Conservation (phyloP, 2,113 vertebrate species). For the Ploceus nigricollis region DNA sequence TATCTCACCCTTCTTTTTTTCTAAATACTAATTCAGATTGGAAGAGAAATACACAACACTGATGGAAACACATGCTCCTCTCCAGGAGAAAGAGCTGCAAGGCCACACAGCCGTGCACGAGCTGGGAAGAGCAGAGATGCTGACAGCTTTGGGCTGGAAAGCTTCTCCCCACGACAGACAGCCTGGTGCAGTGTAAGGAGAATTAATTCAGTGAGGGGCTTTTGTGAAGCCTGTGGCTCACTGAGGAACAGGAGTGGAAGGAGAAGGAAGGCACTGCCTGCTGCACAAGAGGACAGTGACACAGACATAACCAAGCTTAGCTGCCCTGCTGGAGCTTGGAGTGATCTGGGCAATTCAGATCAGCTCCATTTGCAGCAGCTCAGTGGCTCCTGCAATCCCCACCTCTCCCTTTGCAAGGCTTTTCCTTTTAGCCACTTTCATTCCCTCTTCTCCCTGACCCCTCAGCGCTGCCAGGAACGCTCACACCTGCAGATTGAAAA, state of each 20-base stretch:
- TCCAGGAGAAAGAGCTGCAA: background rate
- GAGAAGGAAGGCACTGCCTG: background rate
- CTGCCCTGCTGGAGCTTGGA: background rate
- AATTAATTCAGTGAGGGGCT: background rate
- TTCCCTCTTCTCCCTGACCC: background rate
- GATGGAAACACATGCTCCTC: accelerated
- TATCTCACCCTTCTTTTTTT: background rate
- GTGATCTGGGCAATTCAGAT: background rate
- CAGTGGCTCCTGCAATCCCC: background rate
- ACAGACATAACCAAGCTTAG: background rate
- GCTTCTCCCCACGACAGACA: background rate
- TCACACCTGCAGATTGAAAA: background rate
- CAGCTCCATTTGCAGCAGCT: background rate
- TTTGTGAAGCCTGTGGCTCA: background rate
- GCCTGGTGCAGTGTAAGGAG: background rate
- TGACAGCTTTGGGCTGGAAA: background rate
- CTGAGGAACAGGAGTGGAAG: background rate
- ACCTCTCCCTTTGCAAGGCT: background rate
- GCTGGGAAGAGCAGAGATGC: background rate
- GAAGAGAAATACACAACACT: background rate
- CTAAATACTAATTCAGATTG: background rate
- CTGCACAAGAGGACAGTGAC: background rate
- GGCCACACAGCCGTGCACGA: background rate
- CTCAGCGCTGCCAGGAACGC: background rate
- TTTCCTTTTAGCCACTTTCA: background rate